Evolutionary conservation across 2,888 invertebrate species (phyloP).

Genomic region (Xylota sylvarum): DNA sequence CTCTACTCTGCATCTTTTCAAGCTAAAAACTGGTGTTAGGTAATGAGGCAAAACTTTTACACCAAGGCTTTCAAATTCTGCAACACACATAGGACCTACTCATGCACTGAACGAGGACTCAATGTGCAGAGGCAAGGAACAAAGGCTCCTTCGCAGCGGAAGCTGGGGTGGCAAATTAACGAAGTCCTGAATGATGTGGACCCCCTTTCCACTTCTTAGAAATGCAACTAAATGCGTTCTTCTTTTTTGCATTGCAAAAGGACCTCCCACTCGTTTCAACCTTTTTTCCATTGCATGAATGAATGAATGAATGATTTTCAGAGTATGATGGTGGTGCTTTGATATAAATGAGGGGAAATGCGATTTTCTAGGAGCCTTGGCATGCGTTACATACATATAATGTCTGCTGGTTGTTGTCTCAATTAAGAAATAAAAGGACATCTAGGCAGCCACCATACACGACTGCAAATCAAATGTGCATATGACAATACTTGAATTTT

Average conservation of each 20-base stretch:
- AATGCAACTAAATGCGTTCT: slow-evolving; percentile 67
- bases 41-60: slow-evolving; percentile 76
- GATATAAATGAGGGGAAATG: slow-evolving; percentile 15
- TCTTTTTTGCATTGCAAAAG: slow-evolving; percentile 36
- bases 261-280: slow-evolving; percentile 1
- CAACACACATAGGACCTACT: slow-evolving; percentile 29
- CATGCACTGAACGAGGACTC: slow-evolving; percentile 20
- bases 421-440: slow-evolving; percentile 57
- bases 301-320: slow-evolving; percentile 7
- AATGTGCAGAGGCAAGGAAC: slow-evolving; percentile 22
- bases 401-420: no score
- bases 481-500: slow-evolving; percentile 43
- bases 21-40: slow-evolving; percentile 73
- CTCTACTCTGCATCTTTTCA: slow-evolving; percentile 48
- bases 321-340: slow-evolving; percentile 3
- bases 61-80: slow-evolving; percentile 66
- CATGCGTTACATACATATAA: no score
- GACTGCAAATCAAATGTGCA: slow-evolving; percentile 20
- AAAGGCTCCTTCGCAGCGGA: slow-evolving; percentile 64
- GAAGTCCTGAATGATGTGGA: slow-evolving; percentile 45
- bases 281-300: slow-evolving; percentile 8
- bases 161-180: slow-evolving; percentile 69
- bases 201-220: slow-evolving; percentile 27
- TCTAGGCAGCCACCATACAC: slow-evolving; percentile 20
- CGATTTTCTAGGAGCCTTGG: slow-evolving; percentile 33